Base-by-base conservation (phyloP, 1,140 invertebrate genomes). In the Drosophila melanica region DNA sequence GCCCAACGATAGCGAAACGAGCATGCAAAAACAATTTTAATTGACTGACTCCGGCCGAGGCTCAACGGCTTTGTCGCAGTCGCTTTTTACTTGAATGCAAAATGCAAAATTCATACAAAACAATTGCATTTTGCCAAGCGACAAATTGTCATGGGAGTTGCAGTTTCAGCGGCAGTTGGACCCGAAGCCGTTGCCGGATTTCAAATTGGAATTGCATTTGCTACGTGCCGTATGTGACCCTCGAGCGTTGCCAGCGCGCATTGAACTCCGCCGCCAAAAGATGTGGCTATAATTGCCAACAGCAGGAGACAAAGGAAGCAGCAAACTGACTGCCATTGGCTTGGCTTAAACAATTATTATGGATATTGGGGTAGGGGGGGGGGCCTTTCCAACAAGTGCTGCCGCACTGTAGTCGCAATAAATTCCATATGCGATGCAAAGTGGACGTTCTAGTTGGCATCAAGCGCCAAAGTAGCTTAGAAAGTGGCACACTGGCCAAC, bases 111-210 rank as follows among this genome's bases (percentile, higher is more conserved):
- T 35, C 60, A 72, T 75, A 81, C 72, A 76, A 87, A 86, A 89
- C 82, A 86, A 86, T 86, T 89, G 84, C 75, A 75, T 82, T 86
- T 87, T 76, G 84, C 63, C 75, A 60, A 87, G 72, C 84, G 84
- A 89, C 84, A 89, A 89, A 89, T 89, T 89, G 84, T 89, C 84
- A 89, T 89, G 84, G 84, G 84, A 87, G 76, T 86, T 81, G 78
- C n/a, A 62, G 48, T 27, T 50, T 23, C 20, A 23, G 30, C 27
- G 2, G 27, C 27, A 0, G 27, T 30, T 30, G 27, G 2, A 30
- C 1, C 18, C 23, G 55, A 7, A 65, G 41, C 8, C 33, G 59
- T 4, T 58, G 53, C 35, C 65, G 63, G 39, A 58, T n/a, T 16
- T 51, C 11, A 35, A 33, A 58, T 41, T 51, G 47, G 48, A 55